A percentile compares a stretch with the other conserved stretches of the same genome.
Conservation (phyloP, 2,888 invertebrate species). For the Ischnura elegans region DNA sequence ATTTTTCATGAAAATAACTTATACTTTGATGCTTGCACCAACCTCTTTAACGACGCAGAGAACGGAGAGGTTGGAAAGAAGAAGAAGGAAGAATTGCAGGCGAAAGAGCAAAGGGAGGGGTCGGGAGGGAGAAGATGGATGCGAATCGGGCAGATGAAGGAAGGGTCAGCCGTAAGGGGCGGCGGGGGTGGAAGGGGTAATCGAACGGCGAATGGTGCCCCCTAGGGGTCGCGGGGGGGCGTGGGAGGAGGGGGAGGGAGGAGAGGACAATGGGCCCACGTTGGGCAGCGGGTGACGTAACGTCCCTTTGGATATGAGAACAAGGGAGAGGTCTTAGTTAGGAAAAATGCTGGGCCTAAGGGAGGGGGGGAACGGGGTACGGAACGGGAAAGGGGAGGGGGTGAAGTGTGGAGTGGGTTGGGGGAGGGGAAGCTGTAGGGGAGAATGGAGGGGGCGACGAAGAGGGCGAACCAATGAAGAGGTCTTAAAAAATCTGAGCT, state of each 20-base stretch:
- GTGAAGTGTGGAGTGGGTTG: background rate
- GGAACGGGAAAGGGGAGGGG: too few relatives aligned
- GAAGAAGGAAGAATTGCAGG: background rate
- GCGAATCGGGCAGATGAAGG: background rate
- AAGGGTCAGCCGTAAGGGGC: background rate
- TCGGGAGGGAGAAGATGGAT: background rate
- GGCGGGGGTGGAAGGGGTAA: background rate
- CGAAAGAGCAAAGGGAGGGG: background rate
- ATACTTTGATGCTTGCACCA: too few relatives aligned
- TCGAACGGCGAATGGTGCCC: background rate
- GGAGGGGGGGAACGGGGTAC: background rate
- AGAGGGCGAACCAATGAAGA: background rate
- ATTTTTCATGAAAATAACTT: too few relatives aligned
- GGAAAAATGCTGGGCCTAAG: background rate
- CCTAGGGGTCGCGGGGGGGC: background rate
- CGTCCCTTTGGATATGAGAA: background rate
- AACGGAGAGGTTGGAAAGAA: background rate
- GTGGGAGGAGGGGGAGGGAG: background rate
- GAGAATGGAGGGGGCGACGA: background rate
- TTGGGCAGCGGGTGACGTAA: conserved; percentile 26
- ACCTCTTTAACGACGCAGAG: background rate
- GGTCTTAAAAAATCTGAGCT: background rate
- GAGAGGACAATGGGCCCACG: background rate
- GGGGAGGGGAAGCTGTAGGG: background rate
- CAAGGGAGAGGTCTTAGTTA: conserved; percentile 23